Conservation (phyloP, 2,797 vertebrate species). For the Parauchenoglanis ngamensis region DNA sequence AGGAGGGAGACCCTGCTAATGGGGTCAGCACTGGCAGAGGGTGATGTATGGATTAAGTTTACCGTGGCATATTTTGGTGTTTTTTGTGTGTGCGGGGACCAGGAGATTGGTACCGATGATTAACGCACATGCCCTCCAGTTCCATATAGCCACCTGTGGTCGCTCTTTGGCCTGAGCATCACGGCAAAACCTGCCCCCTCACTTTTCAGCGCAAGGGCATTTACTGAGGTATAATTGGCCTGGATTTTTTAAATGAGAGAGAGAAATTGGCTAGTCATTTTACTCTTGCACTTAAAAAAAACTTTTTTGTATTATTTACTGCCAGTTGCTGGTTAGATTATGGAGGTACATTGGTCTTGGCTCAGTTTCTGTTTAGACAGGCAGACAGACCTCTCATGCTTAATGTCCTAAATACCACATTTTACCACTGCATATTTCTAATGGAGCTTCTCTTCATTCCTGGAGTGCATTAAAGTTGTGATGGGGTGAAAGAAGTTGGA, state of each 20-base stretch:
- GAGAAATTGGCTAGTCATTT: slow-evolving; percentile 27
- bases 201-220: slow-evolving; percentile 52
- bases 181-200: slow-evolving; percentile 44
- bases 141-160: slow-evolving; percentile 77
- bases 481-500: slow-evolving; percentile 36
- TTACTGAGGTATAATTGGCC: slow-evolving; percentile 58
- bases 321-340: slow-evolving; percentile 34
- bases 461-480: slow-evolving; percentile 27
- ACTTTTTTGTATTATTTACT: slow-evolving; percentile 46
- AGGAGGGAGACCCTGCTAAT: slow-evolving; percentile 60
- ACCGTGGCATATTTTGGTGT: slow-evolving; percentile 79
- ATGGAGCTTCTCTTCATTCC: slow-evolving; percentile 39
- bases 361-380: slow-evolving; percentile 49
- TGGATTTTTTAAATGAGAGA: slow-evolving; percentile 45
- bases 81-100: slow-evolving; percentile 68
- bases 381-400: slow-evolving; percentile 46
- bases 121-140: slow-evolving; percentile 78
- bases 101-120: slow-evolving; percentile 78
- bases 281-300: slow-evolving; percentile 39
- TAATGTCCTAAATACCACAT: slow-evolving; percentile 44
- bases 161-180: slow-evolving; percentile 53
- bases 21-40: slow-evolving; percentile 69
- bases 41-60: slow-evolving; percentile 87
- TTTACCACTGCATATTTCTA: slow-evolving; percentile 33
- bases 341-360: slow-evolving; percentile 44